A percentile compares a stretch with the other conserved stretches of the same genome.
phyloP scores from a whole-genome alignment of 2,113 vertebrate genomes.

The Coptodon bakossiorum region DNA sequence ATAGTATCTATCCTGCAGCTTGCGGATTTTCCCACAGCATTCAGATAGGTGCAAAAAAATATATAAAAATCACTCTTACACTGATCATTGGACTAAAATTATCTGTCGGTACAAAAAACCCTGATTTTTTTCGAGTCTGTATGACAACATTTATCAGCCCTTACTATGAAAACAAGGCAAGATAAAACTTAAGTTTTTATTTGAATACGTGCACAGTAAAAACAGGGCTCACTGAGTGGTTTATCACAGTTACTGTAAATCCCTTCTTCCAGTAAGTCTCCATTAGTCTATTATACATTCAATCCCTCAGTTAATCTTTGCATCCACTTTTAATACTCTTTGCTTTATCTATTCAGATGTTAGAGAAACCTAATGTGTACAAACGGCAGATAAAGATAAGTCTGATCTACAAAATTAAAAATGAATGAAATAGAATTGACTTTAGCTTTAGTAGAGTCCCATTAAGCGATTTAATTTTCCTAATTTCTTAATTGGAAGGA shows the following conservation, averaged over 20 bases:
- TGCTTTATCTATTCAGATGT: not conserved
- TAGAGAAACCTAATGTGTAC: not conserved
- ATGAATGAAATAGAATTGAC: not conserved
- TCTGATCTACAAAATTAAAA: not conserved
- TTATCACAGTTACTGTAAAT: not conserved
- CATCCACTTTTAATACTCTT: not conserved
- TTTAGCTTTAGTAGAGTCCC: not conserved
- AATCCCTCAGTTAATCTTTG: not conserved
- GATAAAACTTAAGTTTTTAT: not conserved
- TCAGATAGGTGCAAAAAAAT: not conserved
- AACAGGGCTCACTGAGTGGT: not conserved
- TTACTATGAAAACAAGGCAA: not conserved
- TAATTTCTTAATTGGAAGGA: not conserved
- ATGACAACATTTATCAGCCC: not conserved
- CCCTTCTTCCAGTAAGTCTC: not conserved
- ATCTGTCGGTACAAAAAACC: not conserved
- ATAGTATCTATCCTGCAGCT: not conserved
- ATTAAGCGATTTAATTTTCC: not conserved
- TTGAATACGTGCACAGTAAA: not conserved
- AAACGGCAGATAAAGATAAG: not conserved
- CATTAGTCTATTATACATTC: not conserved
- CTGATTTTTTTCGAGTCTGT: not conserved
- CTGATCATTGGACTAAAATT: not conserved
- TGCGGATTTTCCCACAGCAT: not conserved
- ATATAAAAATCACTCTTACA: not conserved